Percentiles rank a stretch among this genome's conserved stretches.
Conservation (phyloP, 92 coral and sea anemone genomes). For the Phenganax marumi region DNA sequence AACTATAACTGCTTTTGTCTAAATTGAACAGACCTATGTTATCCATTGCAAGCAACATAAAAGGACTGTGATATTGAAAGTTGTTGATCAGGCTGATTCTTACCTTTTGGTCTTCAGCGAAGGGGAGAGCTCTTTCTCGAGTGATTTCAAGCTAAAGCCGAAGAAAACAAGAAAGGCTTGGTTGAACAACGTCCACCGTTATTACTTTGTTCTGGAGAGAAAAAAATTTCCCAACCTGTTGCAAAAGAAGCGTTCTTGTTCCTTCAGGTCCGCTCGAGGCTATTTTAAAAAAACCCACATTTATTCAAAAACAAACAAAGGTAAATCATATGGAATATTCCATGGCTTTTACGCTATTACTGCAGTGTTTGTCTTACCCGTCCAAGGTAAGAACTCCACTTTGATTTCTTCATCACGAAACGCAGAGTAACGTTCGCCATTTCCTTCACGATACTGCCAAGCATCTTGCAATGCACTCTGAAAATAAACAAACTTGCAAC, state of each 20-base stretch:
- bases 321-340: neutral
- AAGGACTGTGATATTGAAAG: neutral
- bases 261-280: slow-evolving; percentile 86
- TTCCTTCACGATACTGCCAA: slow-evolving; percentile 85
- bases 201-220: too few species aligned
- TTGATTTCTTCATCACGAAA: slow-evolving; percentile 44
- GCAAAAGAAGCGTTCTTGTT: slow-evolving; percentile 60
- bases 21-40: neutral
- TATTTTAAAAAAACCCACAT: slow-evolving; percentile 11
- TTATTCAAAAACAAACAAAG: neutral
- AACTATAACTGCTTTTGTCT: slow-evolving; percentile 66
- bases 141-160: slow-evolving; percentile 63
- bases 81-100: neutral
- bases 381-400: slow-evolving; percentile 84
- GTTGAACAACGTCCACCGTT: too few species aligned
- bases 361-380: slow-evolving; percentile 55
- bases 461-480: slow-evolving; percentile 70
- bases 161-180: too few species aligned
- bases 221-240: slow-evolving; percentile 60
- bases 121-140: slow-evolving; percentile 68
- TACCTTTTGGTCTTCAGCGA: slow-evolving; percentile 79
- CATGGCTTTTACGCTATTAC: neutral
- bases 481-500: slow-evolving; percentile 46
- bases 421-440: slow-evolving; percentile 60
- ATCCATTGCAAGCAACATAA: neutral